Evolutionary conservation across 1,140 invertebrate species (phyloP), one percentile per base, ranked within the genome.

Genomic region (Drosophila sproati): DNA sequence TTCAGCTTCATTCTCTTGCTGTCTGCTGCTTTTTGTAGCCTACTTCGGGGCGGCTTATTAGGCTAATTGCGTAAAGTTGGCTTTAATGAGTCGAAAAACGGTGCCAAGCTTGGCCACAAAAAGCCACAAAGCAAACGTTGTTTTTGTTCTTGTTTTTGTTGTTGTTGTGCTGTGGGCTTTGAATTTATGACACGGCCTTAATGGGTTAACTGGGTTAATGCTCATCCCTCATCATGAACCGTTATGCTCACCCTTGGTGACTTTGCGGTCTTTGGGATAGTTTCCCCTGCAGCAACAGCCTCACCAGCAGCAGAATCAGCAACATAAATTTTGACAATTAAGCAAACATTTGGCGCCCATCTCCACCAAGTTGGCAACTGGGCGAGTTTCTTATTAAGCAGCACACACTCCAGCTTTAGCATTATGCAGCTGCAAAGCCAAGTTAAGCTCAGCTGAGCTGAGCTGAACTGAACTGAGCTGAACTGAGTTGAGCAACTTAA

Each of bases 61-160:
- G 85, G 80, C 83, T 88, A 88, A 88, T 88, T 88, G 80, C 83
- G 63, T 88, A 86, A 88, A 88, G 85, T 88, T 83, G 85, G 80
- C 85, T 88, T 88, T 88, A 88, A 88, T 88, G 83, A 88, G 83
- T 78, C 85, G 83, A 80, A 83, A 88, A 88, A 82, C 71, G 85
- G 80, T 88, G 77, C 80, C 85, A 72, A 69, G 59, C 73, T 62
- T 37, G 61, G 73, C 47, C 72, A 76, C 80, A 71, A 68, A 80
- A 77, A 66, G 59, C 67, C 70, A 75, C 82, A 80, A 77, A 85
- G 73, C 69, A 39, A 61, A 47, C 50, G 50, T 41, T 61, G 12
- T 61, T 35, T 2, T 47, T 60, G 47, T 56, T 54, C 31, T 6
- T 55, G 56, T 28, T 57, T 50, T 41, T 35, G 39, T 31, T 31